These are phyloP conservation scores for Dinoponera quadriceps DNA, from an alignment of 1,140 invertebrate genomes.

Conservation along the genomic window DNA sequence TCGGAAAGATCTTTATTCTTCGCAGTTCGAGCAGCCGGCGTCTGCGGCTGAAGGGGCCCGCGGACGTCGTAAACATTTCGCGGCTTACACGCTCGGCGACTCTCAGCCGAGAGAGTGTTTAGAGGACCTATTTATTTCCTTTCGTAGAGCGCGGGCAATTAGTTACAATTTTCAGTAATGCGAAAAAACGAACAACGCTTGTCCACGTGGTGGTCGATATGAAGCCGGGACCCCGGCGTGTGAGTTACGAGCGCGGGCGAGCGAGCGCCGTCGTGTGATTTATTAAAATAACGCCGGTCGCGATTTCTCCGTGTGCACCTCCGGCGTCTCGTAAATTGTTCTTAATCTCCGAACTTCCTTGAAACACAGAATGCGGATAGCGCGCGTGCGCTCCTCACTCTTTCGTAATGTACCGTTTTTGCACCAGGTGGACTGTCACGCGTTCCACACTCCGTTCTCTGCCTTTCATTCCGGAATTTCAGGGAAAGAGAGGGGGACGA, in stretches of 20 bases:
- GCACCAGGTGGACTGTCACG: background rate
- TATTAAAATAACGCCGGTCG: slow-evolving; percentile 51
- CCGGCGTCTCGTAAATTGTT: slow-evolving; percentile 44
- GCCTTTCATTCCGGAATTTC: too few species aligned
- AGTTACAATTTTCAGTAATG: slow-evolving; percentile 56
- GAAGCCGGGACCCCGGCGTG: slow-evolving; percentile 9
- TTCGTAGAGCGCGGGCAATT: slow-evolving; percentile 31
- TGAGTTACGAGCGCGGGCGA: slow-evolving; percentile 41
- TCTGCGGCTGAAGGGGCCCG: background rate
- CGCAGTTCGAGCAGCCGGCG: background rate
- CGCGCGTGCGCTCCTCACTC: background rate
- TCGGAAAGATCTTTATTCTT: background rate
- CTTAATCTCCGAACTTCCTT: slow-evolving; percentile 53
- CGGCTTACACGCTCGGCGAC: background rate
- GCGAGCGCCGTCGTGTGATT: slow-evolving; percentile 28
- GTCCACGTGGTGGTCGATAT: slow-evolving; percentile 2
- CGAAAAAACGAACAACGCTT: slow-evolving; percentile 29
- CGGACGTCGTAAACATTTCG: background rate
- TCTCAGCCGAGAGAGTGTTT: slow-evolving; percentile 18
- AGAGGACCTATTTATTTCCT: slow-evolving; percentile 46
- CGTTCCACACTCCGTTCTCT: background rate
- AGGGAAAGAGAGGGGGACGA: too few species aligned
- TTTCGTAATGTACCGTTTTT: slow-evolving; percentile 20
- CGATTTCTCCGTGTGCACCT: slow-evolving; percentile 30
- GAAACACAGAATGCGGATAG: slow-evolving; percentile 28